phyloP scores from a whole-genome alignment of 2,797 vertebrate species.

The Aeoliscus strigatus region DNA sequence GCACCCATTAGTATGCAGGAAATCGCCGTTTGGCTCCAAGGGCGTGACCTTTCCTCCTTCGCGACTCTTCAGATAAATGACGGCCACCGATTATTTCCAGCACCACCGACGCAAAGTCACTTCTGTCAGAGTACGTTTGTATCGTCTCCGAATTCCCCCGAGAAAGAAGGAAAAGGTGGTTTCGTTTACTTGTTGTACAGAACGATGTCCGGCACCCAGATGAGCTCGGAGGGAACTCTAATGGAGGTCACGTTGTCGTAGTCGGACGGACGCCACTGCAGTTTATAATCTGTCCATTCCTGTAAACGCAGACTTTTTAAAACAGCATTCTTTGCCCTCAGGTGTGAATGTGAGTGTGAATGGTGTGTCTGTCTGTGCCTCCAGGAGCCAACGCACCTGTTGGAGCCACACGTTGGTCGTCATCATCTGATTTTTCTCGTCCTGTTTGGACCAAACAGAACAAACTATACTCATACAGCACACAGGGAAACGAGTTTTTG shows the following conservation, averaged over 20 bases:
- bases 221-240: constrained; percentile 85
- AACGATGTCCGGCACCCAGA: constrained; percentile 88
- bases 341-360: too few relatives aligned
- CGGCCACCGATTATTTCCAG: constrained; percentile 28
- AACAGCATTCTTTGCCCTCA: too few relatives aligned
- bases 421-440: constrained; percentile 87
- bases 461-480: too few relatives aligned
- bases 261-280: constrained; percentile 80
- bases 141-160: too few relatives aligned
- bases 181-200: constrained; percentile 85
- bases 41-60: constrained; percentile 20
- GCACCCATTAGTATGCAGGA: constrained; percentile 4
- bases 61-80: constrained; percentile 37
- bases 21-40: constrained; percentile 7
- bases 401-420: constrained; percentile 92
- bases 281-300: constrained; percentile 89
- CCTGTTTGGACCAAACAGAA: constrained; percentile 53
- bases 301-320: constrained; percentile 42
- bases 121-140: neutral
- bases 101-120: constrained; percentile 16
- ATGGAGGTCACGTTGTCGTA: constrained; percentile 84
- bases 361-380: too few relatives aligned
- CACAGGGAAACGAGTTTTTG: too few relatives aligned
- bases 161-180: neutral
- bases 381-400: constrained; percentile 69